phyloP scores from a whole-genome alignment of 2,888 invertebrate species.

The Kryphioiulus occultus region DNA sequence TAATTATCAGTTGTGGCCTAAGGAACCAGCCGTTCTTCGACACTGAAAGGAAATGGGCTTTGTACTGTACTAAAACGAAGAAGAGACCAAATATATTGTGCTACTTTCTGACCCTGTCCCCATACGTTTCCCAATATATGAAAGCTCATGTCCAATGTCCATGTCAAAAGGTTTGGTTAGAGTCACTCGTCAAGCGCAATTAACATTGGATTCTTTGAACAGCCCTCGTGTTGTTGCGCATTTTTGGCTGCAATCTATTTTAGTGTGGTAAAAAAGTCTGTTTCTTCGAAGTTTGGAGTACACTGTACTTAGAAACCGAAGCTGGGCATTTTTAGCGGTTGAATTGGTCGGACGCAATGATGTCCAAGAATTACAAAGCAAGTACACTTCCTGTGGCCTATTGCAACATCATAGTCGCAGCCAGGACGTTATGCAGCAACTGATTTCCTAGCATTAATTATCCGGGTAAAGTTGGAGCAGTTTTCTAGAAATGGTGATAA shows the following conservation, averaged over 20 bases:
- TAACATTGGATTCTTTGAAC: background rate
- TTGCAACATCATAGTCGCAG: background rate
- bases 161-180: background rate
- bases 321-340: background rate
- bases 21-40: too few species aligned
- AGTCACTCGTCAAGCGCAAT: background rate
- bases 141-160: too few species aligned
- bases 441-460: background rate
- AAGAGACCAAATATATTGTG: background rate
- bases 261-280: background rate
- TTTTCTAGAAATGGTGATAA: background rate
- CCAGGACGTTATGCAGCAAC: background rate
- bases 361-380: slow-evolving; percentile 11
- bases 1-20: too few species aligned
- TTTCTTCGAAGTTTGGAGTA: background rate
- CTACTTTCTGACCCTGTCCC: background rate
- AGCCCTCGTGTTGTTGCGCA: background rate
- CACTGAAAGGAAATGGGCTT: too few species aligned
- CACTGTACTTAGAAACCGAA: background rate
- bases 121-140: background rate
- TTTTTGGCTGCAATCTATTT: slow-evolving; percentile 1
- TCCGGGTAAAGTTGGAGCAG: background rate
- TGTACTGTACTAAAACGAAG: background rate
- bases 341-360: background rate
- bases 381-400: background rate